Base-by-base conservation (phyloP, 2,113 vertebrate genomes). In the Lichenostomus cassidix region DNA sequence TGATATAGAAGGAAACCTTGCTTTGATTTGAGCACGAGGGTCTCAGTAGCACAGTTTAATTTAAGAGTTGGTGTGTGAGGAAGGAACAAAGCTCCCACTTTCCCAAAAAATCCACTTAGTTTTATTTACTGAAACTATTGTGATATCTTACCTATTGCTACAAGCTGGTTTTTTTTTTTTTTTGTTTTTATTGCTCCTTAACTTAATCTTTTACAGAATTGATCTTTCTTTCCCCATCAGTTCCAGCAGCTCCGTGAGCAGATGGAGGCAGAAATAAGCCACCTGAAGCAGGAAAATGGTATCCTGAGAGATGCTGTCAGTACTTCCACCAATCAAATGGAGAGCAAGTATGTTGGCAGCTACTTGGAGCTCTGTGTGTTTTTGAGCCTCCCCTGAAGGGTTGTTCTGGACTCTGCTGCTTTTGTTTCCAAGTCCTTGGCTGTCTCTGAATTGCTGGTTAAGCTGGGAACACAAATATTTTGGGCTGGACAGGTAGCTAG, bases 301-400 rank as follows among this genome's bases (percentile, higher is more conserved):
- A 99, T 99, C 95, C 97, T 99, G 95, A 98, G 99, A 97, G 99
- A 99, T 94, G 99, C 99, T 75, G 99, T 99, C 97, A 99, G 99
- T 97, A 99, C 98, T n/a, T 99, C 99, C 85, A 98, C 99, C 96
- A 99, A 98, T 95, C 99, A 99, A 95, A 99, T 99, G 98, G 99
- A 99, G 97, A 99, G 97, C 98, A 99, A 99, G 99, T 99, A 97
- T 96, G 99, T 99, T 87, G 90, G 92, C 85, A 68, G 93, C 90
- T 74, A 3, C 65, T 74, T 0, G 1, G 39, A 81, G 47, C 85
- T 62, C 68, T 87, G 29, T 31, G 41, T 84, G 33, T 11, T 63
- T 69, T 68, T 86, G 46, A 92, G 31, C 42, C 39, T 73, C 64
- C 76, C 60, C 85, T 70, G 24, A 92, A 88, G 90, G 71, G 22